phyloP scores from a whole-genome alignment of 2,797 vertebrate species.

The Labeo calbasu region DNA sequence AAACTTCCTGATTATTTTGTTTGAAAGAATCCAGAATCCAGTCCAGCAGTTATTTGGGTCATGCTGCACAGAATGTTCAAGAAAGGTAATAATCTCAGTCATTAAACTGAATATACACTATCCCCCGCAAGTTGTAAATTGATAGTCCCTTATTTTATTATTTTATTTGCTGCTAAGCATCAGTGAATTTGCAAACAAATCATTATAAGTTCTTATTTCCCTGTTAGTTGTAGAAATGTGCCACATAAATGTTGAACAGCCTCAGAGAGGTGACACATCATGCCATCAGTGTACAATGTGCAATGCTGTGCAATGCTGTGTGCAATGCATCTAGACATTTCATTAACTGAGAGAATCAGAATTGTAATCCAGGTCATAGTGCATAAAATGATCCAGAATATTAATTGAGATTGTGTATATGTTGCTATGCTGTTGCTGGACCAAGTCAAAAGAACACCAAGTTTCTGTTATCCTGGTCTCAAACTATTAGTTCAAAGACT shows the following conservation, averaged over 20 bases:
- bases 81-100: slow-evolving; percentile 17
- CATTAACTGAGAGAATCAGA: not conserved
- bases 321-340: not conserved
- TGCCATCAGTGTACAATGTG: not conserved
- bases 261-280: not conserved
- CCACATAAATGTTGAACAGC: not conserved
- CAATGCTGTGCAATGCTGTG: no score
- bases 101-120: not conserved
- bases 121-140: not conserved
- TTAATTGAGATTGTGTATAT: not conserved
- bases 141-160: not conserved
- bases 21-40: not conserved
- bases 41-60: not conserved
- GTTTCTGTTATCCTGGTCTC: no score
- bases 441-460: no score
- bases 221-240: not conserved
- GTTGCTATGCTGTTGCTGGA: not conserved
- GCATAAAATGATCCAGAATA: not conserved
- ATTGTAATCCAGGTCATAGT: not conserved
- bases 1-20: not conserved
- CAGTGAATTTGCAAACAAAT: slow-evolving; percentile 13
- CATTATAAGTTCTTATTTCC: slow-evolving; percentile 6
- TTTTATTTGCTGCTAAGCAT: not conserved
- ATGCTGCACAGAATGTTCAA: not conserved
- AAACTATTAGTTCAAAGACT: no score